Base-by-base conservation (phyloP, 2,888 invertebrate species). In the Polydrusus tereticollis region DNA sequence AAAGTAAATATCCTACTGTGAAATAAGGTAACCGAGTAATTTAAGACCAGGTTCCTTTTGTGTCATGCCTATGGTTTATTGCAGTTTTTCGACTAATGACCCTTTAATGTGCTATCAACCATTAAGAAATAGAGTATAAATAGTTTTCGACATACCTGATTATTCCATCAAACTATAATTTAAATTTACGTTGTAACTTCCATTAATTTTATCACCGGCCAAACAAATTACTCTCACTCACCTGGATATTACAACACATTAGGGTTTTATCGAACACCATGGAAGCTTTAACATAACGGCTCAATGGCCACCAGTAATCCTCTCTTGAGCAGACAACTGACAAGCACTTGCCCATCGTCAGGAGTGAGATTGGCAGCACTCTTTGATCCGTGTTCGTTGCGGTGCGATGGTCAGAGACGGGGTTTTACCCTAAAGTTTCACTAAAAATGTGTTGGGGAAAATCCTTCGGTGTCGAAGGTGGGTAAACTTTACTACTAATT, bases 351-450 rank as follows among this genome's bases (percentile, higher is more conserved):
- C 16, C 14, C 18, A 18, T 52, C 29, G 12, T n/a, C 52, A 55
- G 1, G 29, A 29, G 18, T 55, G 29, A 16, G 29, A 18, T 29
- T 55, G 29, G 52, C 52, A 29, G 29, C 29, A 16, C 16, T 16
- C 52, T 55, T 55, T 55, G 29, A 55, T 29, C 52, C 16, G 16
- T 55, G 10, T 55, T 55, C 29, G 29, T 14, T 29, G 52, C 16
- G 52, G 52, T 29, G 23, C 29, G 7, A 16, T 55, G 29, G 52
- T 18, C 29, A 55, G 29, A 33, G 12, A 33, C 26, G 8, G 16
- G 29, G 29, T 29, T 18, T 55, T 14, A 21, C 47, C 21, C n/a
- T 20, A 47, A 55, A 23, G 18, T 8, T 14, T 3, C 16, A 55
- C 2, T 16, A 21, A 26, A 26, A 10, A n/a, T 5, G 26, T n/a